Evolutionary conservation across 2,113 vertebrate genomes (phyloP), one percentile per base, ranked within the genome.

Genomic region (Scolopax mira): DNA sequence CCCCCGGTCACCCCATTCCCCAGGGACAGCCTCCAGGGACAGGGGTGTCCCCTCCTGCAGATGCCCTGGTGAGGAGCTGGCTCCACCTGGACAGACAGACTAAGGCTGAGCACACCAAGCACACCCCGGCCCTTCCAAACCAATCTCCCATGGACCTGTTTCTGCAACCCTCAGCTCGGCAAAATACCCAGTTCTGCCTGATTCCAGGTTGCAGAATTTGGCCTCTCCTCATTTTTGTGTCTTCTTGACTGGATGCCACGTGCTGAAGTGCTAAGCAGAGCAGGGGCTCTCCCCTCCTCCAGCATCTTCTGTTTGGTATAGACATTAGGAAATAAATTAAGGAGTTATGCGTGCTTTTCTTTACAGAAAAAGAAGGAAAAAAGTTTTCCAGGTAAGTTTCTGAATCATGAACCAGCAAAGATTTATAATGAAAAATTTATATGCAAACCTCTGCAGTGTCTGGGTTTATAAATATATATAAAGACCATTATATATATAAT

Each of bases 381-480:
- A 74, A 71, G 24, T 16, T 46, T 65, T 51, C 18, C 60, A 95
- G 80, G 28, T 35, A 69, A 49, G 57, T 65, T 94, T 95, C 89
- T 96, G 95, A 91, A 48, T 79, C 70, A 80, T 21, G 85, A 94
- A 80, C 66, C 78, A 84, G 86, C 82, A 94, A 93, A 87, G 83
- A 96, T 64, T 85, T 65, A 80, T 18, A 74, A 93, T 90, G 65
- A 95, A 90, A 94, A 93, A 95, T 18, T 73, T 28, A 81, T 72
- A 62, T 18, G 57, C 85, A 89, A 92, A 95, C 28, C 25, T 67
- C 93, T 91, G 89, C 73, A 41, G 86, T 42, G 71, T 48, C 75
- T 65, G 71, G 86, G 79, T 66, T 87, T 64, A 42, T 42, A 42
- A 15, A 42, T 42, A 42, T 42, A 42, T 42, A 42, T 42, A 42